Conservation (phyloP, 92 coral and sea anemone species). For the Paramuricea clavata region DNA sequence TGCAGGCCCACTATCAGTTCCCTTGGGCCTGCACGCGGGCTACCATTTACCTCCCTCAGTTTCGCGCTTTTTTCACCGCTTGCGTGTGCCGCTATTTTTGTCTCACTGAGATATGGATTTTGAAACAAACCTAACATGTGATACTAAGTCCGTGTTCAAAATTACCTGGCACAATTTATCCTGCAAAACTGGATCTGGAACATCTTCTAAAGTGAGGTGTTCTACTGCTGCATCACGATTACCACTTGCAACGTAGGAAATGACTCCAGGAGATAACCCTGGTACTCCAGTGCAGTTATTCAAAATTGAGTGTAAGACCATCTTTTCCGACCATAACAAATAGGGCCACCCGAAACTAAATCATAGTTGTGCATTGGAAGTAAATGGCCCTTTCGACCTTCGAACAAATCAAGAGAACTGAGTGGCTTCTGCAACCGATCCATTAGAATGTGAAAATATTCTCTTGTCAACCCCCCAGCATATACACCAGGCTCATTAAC, state of each 20-base stretch:
- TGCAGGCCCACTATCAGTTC: no score
- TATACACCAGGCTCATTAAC: constrained; percentile 50
- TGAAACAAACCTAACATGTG: no score
- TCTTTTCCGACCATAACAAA: constrained; percentile 1
- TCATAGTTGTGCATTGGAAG: constrained; percentile 57
- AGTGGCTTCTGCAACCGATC: constrained; percentile 28
- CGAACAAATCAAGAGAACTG: constrained; percentile 49
- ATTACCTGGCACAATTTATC: no score
- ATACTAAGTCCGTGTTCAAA: no score
- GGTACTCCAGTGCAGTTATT: constrained; percentile 55
- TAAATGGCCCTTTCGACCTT: constrained; percentile 58
- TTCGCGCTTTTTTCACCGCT: no score
- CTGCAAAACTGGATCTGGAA: not conserved
- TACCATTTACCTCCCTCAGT: no score
- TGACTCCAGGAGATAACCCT: constrained; percentile 53
- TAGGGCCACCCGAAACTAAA: constrained; percentile 57
- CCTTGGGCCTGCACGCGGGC: no score
- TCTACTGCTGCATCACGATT: constrained; percentile 48
- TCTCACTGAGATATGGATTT: no score
- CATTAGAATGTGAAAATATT: constrained; percentile 52
- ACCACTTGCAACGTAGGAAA: constrained; percentile 35
- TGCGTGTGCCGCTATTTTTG: no score
- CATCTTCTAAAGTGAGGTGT: constrained; percentile 34
- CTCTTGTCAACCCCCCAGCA: constrained; percentile 62
- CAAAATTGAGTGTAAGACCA: constrained; percentile 52